These are phyloP conservation scores for Xyliphius kryptos DNA, from an alignment of 2,113 vertebrate genomes.

Conservation along the genomic window DNA sequence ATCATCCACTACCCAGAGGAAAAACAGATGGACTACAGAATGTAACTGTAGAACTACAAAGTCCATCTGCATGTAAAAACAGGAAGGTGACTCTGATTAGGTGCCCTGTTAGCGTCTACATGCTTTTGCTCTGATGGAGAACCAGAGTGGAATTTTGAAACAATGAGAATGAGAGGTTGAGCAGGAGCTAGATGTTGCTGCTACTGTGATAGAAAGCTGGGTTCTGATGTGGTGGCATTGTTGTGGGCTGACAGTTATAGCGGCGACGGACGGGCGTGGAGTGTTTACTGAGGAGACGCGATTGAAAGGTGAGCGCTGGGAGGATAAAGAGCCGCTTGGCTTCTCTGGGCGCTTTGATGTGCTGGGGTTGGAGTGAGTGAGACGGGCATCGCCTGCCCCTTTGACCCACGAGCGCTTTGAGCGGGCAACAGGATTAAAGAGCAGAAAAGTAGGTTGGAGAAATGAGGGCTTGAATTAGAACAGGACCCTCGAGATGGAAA, in stretches of 20 bases:
- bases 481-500: conserved; percentile 68
- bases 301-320: conserved; percentile 24
- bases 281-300: conserved; percentile 29
- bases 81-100: no score
- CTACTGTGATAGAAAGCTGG: no score
- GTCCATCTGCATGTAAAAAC: no score
- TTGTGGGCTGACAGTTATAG: conserved; percentile 21
- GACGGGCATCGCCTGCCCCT: conserved; percentile 25
- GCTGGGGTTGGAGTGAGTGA: background rate
- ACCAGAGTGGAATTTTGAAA: background rate
- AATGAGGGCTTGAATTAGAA: conserved; percentile 66
- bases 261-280: conserved; percentile 14
- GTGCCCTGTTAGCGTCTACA: no score
- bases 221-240: conserved; percentile 28
- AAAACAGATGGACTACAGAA: no score
- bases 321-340: conserved; percentile 34
- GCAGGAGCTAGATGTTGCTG: no score
- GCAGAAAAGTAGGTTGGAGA: conserved; percentile 64
- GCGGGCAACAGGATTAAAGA: conserved; percentile 58
- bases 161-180: conserved; percentile 4
- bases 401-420: conserved; percentile 44
- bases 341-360: conserved; percentile 19
- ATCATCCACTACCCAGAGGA: no score
- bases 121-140: background rate
- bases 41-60: no score